Evolutionary conservation across 2,797 vertebrate genomes (phyloP).

Genomic region (Phyllotis vaccarum): DNA sequence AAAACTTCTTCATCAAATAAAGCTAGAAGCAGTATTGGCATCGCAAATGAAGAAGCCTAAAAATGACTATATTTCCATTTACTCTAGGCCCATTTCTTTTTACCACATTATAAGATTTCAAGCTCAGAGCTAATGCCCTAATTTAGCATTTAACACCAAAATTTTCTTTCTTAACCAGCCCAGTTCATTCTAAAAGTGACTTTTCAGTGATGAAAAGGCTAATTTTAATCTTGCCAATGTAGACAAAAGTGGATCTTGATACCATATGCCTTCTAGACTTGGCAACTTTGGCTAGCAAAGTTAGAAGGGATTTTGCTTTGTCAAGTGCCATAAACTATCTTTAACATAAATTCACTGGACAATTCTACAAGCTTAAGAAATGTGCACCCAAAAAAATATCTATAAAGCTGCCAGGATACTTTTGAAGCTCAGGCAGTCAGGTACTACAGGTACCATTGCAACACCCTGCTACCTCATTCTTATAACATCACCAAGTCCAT

Average conservation of each 20-base stretch:
- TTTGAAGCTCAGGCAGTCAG: background rate
- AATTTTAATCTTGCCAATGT: background rate
- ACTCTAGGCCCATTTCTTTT: constrained; percentile 51
- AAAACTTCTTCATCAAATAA: constrained; percentile 71
- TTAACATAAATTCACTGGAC: background rate
- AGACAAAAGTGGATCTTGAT: background rate
- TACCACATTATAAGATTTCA: constrained; percentile 30
- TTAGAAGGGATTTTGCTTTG: background rate
- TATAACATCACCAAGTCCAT: accelerated
- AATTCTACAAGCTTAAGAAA: background rate
- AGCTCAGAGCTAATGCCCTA: constrained; percentile 5
- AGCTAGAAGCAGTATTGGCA: constrained; percentile 50
- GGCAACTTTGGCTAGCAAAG: background rate
- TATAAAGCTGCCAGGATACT: background rate
- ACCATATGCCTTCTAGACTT: background rate
- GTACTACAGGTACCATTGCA: background rate
- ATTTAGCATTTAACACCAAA: constrained; percentile 44
- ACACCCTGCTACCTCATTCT: background rate
- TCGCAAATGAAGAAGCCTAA: constrained; percentile 29
- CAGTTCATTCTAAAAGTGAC: background rate
- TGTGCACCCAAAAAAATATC: background rate
- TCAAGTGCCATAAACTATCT: background rate
- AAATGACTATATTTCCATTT: constrained; percentile 54
- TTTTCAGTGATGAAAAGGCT: constrained; percentile 14
- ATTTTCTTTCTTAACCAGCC: background rate